These are phyloP conservation scores for Helicoverpa zea DNA, from an alignment of 1,140 invertebrate species.

Conservation along the genomic window DNA sequence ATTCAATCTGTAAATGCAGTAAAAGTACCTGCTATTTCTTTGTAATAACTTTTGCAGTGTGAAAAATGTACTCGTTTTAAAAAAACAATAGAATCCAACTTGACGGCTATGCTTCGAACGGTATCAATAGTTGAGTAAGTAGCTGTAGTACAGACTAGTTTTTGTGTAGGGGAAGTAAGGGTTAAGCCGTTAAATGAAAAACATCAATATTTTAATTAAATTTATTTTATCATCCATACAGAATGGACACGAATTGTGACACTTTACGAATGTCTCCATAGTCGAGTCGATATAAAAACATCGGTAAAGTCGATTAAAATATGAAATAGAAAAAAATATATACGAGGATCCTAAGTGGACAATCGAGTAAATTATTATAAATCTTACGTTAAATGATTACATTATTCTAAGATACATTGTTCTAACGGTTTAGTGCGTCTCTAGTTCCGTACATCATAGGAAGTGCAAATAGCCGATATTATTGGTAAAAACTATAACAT, in stretches of 20 bases:
- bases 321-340: constrained; percentile 83
- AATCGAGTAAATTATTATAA: constrained; percentile 77
- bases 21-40: too few species aligned
- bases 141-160: too few species aligned
- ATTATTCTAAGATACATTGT: constrained; percentile 70
- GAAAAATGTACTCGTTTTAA: too few species aligned
- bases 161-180: too few species aligned
- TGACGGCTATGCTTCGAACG: too few species aligned
- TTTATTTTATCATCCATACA: constrained; percentile 84
- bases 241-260: constrained; percentile 80
- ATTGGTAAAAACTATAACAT: constrained; percentile 36
- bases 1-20: too few species aligned
- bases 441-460: constrained; percentile 45
- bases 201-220: constrained; percentile 69
- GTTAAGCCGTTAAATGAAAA: constrained; percentile 53
- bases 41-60: too few species aligned
- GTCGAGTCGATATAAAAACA: constrained; percentile 76
- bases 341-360: constrained; percentile 77
- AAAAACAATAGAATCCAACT: too few species aligned
- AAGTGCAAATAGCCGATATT: constrained; percentile 46
- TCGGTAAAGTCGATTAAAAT: constrained; percentile 77
- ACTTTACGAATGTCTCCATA: constrained; percentile 81
- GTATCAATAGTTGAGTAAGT: too few species aligned
- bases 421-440: constrained; percentile 57
- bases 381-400: constrained; percentile 75